A percentile compares a stretch with the other conserved stretches of the same genome.
phyloP scores from a whole-genome alignment of 2,113 vertebrate genomes.

The Hippocampus comes region DNA sequence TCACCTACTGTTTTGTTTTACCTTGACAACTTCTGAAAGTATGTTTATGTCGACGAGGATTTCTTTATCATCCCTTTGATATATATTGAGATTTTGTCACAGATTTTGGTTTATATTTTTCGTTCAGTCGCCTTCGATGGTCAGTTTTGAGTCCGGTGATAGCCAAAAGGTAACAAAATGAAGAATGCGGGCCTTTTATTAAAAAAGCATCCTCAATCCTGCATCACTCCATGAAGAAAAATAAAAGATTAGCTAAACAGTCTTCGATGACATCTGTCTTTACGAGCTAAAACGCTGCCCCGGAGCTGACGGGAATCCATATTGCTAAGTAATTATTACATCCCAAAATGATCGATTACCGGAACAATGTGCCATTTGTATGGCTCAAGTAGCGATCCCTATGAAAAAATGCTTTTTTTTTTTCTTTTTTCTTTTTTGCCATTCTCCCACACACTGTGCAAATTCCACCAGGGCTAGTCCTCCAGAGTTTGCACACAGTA shows the following conservation, averaged over 20 bases:
- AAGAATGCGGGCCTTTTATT: no score
- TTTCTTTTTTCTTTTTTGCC: conserved; percentile 53
- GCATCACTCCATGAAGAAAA: not conserved
- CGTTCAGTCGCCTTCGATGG: no score
- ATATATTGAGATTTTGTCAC: no score
- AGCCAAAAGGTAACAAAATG: not conserved
- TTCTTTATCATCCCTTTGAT: no score
- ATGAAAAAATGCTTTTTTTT: no score
- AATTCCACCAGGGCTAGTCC: conserved; percentile 72
- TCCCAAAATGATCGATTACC: conserved; percentile 65
- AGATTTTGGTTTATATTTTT: no score
- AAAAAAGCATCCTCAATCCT: not conserved
- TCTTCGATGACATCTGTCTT: not conserved
- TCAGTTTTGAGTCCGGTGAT: not conserved
- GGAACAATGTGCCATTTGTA: conserved; percentile 71
- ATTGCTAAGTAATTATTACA: conserved; percentile 72
- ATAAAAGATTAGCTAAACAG: not conserved
- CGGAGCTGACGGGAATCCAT: conserved; percentile 60
- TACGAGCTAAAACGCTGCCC: conserved; percentile 24
- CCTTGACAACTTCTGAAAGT: no score
- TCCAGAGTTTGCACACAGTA: conserved; percentile 76
- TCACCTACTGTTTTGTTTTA: no score
- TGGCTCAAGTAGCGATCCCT: conserved; percentile 75
- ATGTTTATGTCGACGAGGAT: no score
- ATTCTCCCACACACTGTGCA: conserved; percentile 66